These are phyloP conservation scores for Brachypalpus laphriformis DNA, from an alignment of 2,888 invertebrate genomes.

Conservation along the genomic window DNA sequence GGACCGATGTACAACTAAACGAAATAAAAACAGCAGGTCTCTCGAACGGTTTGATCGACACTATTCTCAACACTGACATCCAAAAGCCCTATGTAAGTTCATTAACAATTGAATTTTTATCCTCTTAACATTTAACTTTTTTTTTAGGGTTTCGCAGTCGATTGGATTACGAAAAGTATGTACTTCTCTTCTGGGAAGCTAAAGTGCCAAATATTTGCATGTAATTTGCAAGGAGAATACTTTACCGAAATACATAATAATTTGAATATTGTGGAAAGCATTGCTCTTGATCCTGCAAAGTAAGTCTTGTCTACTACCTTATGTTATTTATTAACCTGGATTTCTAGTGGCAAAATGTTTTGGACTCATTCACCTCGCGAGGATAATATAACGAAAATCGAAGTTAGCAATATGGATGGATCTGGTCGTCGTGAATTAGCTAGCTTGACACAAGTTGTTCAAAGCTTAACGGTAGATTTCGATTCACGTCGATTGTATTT, in stretches of 20 bases:
- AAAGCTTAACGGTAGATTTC: conserved; percentile 87
- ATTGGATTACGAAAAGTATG: conserved; percentile 88
- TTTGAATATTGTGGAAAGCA: conserved; percentile 84
- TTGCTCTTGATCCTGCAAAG: conserved; percentile 88
- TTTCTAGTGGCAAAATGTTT: conserved; percentile 84
- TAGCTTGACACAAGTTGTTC: conserved; percentile 78
- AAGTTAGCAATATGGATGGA: conserved; percentile 88
- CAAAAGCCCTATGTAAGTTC: conserved; percentile 79
- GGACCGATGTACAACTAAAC: conserved; percentile 90
- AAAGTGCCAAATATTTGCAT: conserved; percentile 86
- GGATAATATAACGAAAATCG: conserved; percentile 83
- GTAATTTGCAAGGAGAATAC: conserved; percentile 89
- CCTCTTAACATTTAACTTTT: background rate
- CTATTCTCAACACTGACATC: conserved; percentile 89
- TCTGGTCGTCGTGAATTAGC: conserved; percentile 81
- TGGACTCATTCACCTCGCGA: conserved; percentile 84
- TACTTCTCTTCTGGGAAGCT: conserved; percentile 85
- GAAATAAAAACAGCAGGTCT: conserved; percentile 89
- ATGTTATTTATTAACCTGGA: conserved; percentile 1
- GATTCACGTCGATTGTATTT: conserved; percentile 88
- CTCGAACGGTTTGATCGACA: conserved; percentile 87
- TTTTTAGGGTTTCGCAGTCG: conserved; percentile 88
- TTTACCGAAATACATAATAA: conserved; percentile 83
- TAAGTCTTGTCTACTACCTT: conserved; percentile 74
- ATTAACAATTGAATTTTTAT: background rate